A percentile compares a stretch with the other conserved stretches of the same genome.
phyloP scores from a whole-genome alignment of 2,113 vertebrate genomes.

The Antennarius striatus region DNA sequence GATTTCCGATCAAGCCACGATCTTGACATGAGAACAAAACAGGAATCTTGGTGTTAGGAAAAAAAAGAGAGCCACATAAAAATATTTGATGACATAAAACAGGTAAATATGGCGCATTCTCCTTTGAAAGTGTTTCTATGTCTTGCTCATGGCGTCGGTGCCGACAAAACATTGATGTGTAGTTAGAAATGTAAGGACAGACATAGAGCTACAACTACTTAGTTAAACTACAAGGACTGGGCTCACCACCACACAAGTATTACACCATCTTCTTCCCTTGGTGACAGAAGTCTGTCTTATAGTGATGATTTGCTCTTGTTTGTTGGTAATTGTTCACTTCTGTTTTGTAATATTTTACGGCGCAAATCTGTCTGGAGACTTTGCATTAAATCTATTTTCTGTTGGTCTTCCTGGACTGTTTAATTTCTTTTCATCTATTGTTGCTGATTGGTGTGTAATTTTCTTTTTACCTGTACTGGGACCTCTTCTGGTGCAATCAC shows the following conservation, averaged over 20 bases:
- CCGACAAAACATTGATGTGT: slow-evolving; percentile 32
- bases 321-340: neutral
- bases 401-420: neutral
- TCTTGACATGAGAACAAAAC: slow-evolving; percentile 60
- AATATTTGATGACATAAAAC: slow-evolving; percentile 49
- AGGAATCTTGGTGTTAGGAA: slow-evolving; percentile 55
- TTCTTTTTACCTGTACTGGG: slow-evolving; percentile 74
- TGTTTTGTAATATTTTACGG: neutral
- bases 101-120: slow-evolving; percentile 59
- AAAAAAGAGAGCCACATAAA: slow-evolving; percentile 51
- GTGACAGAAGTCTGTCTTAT: neutral
- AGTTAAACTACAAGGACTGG: slow-evolving; percentile 64
- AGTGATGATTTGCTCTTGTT: neutral
- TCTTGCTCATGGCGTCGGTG: slow-evolving; percentile 44
- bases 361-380: neutral
- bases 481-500: slow-evolving; percentile 73
- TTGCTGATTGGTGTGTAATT: slow-evolving; percentile 30
- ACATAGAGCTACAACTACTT: slow-evolving; percentile 15
- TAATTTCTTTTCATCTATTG: slow-evolving; percentile 5
- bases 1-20: neutral
- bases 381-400: neutral
- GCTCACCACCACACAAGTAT: slow-evolving; percentile 70
- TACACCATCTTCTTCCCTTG: neutral
- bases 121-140: slow-evolving; percentile 31
- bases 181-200: slow-evolving; percentile 40